These are phyloP conservation scores for Spodoptera littoralis DNA, from an alignment of 2,888 invertebrate species.

Conservation along the genomic window DNA sequence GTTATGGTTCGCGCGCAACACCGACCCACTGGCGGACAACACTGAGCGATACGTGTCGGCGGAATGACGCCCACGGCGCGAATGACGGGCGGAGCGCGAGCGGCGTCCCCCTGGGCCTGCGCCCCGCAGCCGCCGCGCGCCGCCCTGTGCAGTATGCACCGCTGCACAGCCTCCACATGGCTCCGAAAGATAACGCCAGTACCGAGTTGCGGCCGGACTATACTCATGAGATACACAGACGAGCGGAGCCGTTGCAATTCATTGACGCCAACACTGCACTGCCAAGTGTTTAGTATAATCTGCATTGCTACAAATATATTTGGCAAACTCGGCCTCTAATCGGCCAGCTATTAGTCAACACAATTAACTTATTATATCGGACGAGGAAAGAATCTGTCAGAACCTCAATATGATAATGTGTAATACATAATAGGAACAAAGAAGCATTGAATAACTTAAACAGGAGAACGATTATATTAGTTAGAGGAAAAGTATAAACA, in stretches of 20 bases:
- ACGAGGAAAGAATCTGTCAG: slow-evolving; percentile 28
- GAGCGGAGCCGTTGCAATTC: slow-evolving; percentile 72
- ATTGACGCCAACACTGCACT: slow-evolving; percentile 80
- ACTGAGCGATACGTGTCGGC: slow-evolving; percentile 62
- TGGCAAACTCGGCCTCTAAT: slow-evolving; percentile 20
- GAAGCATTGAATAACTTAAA: slow-evolving; percentile 44
- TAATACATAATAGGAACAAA: slow-evolving; percentile 35
- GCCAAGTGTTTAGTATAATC: slow-evolving; percentile 75
- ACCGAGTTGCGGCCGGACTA: slow-evolving; percentile 67
- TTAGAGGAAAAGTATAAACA: slow-evolving; percentile 41
- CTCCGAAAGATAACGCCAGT: slow-evolving; percentile 74
- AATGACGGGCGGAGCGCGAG: slow-evolving; percentile 72
- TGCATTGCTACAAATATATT: slow-evolving; percentile 42
- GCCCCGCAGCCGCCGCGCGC: slow-evolving; percentile 57
- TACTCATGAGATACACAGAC: slow-evolving; percentile 68
- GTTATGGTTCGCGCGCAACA: slow-evolving; percentile 61
- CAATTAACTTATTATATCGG: slow-evolving; percentile 37
- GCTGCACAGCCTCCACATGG: slow-evolving; percentile 84
- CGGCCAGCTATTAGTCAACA: slow-evolving; percentile 25
- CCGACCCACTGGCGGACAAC: slow-evolving; percentile 48
- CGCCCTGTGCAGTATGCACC: slow-evolving; percentile 79
- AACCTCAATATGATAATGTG: slow-evolving; percentile 40
- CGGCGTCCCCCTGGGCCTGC: slow-evolving; percentile 61
- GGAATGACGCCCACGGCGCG: slow-evolving; percentile 74
- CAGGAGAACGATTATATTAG: slow-evolving; percentile 30